These are phyloP conservation scores for Idris sp. DNA, from an alignment of 1,140 invertebrate species.

Conservation along the genomic window DNA sequence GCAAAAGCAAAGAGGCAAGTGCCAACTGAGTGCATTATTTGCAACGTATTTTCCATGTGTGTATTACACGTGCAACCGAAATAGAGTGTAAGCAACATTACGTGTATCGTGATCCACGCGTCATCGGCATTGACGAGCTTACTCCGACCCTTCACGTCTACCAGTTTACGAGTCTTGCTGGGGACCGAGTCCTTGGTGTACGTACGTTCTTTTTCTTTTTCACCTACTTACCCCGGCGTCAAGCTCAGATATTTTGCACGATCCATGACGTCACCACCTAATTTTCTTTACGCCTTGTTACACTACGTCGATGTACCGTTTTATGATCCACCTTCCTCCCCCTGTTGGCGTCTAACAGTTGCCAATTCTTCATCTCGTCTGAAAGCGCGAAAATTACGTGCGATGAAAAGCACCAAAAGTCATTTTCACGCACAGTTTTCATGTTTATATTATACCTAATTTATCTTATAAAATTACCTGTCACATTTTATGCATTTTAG, in stretches of 20 bases:
- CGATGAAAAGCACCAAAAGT: constrained; percentile 40
- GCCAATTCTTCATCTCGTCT: constrained; percentile 67
- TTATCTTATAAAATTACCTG: background rate
- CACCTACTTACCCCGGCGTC: constrained; percentile 44
- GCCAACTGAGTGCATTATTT: constrained; percentile 20
- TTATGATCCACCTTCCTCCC: constrained; percentile 62
- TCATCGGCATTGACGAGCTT: constrained; percentile 77
- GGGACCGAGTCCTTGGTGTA: constrained; percentile 58
- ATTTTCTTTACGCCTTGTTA: constrained; percentile 75
- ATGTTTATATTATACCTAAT: constrained; percentile 17
- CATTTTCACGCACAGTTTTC: constrained; percentile 12
- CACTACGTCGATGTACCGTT: constrained; percentile 67
- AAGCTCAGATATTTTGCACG: constrained; percentile 38
- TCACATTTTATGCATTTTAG: no score
- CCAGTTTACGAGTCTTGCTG: constrained; percentile 70
- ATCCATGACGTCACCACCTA: constrained; percentile 71
- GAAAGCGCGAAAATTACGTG: constrained; percentile 41
- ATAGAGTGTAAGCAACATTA: constrained; percentile 61
- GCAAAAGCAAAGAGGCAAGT: constrained; percentile 8
- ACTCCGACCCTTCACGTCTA: constrained; percentile 54
- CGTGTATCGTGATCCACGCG: constrained; percentile 76
- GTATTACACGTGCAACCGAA: constrained; percentile 14
- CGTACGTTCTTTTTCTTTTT: constrained; percentile 54
- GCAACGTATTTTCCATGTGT: background rate
- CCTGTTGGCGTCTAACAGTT: constrained; percentile 33